Evolutionary conservation across 2,888 invertebrate species (phyloP).

Genomic region (Sphaeridia pumilis): DNA sequence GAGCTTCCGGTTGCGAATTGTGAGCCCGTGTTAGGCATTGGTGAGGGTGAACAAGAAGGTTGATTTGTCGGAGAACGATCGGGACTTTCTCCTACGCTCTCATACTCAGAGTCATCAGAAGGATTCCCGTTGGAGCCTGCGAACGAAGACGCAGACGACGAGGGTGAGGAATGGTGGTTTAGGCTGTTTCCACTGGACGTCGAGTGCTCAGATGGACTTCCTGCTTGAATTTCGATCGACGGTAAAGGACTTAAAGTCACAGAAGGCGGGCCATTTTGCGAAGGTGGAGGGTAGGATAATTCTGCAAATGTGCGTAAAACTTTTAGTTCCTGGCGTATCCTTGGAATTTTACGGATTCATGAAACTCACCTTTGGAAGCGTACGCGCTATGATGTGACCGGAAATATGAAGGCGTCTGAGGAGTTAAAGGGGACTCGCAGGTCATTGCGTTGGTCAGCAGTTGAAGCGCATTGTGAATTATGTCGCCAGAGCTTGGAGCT

Average conservation of each 20-base stretch:
- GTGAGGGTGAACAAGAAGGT: constrained; percentile 33
- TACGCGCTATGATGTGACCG: constrained; percentile 28
- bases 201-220: constrained; percentile 60
- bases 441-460: constrained; percentile 51
- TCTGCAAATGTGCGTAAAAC: constrained; percentile 36
- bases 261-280: constrained; percentile 43
- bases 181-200: constrained; percentile 26
- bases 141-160: constrained; percentile 16
- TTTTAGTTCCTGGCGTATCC: no score
- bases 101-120: constrained; percentile 41
- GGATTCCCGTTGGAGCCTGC: constrained; percentile 29
- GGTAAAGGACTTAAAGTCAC: constrained; percentile 84
- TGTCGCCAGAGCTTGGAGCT: constrained; percentile 85
- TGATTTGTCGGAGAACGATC: constrained; percentile 32
- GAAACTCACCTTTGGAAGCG: constrained; percentile 28
- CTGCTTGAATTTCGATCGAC: constrained; percentile 73
- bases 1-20: no score
- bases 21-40: no score
- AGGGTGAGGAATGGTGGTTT: constrained; percentile 30
- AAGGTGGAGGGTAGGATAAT: constrained; percentile 34
- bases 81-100: constrained; percentile 36
- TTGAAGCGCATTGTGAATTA: constrained; percentile 82
- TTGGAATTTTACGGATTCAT: background rate
- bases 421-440: constrained; percentile 35
- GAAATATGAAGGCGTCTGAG: constrained; percentile 35